Conservation (phyloP, 1,140 invertebrate species). For the Hyles euphorbiae region DNA sequence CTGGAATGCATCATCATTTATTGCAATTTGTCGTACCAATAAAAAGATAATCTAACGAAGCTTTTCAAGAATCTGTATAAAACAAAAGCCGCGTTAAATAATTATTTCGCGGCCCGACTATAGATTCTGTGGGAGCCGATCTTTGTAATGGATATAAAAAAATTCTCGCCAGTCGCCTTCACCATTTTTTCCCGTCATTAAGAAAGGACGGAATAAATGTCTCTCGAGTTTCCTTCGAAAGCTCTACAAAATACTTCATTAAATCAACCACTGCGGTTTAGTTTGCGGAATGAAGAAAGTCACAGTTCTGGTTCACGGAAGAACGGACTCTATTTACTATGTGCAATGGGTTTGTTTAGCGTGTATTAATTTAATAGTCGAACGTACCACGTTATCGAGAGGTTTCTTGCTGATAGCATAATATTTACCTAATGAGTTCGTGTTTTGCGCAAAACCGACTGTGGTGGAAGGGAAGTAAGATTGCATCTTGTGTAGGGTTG, state of each 20-base stretch:
- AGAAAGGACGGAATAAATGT: slow-evolving; percentile 11
- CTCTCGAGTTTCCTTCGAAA: slow-evolving; percentile 11
- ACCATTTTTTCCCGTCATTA: slow-evolving; percentile 10
- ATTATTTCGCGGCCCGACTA: too few relatives aligned
- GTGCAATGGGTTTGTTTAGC: not conserved
- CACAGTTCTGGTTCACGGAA: not conserved
- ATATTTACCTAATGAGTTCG: slow-evolving; percentile 41
- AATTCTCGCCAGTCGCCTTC: slow-evolving; percentile 1
- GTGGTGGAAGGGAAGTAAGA: slow-evolving; percentile 15
- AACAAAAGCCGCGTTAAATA: too few relatives aligned
- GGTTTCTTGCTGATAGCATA: slow-evolving; percentile 33
- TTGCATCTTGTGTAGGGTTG: slow-evolving; percentile 18
- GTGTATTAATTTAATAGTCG: slow-evolving; percentile 3
- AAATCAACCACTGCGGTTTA: slow-evolving; percentile 13
- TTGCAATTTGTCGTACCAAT: too few relatives aligned
- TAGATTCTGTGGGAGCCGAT: not conserved
- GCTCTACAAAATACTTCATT: slow-evolving; percentile 20
- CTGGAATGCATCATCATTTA: too few relatives aligned
- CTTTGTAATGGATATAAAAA: slow-evolving; percentile 3
- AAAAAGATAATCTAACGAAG: not conserved
- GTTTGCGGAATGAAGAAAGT: not conserved
- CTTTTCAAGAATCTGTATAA: too few relatives aligned
- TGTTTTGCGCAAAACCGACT: slow-evolving; percentile 31
- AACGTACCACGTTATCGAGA: slow-evolving; percentile 29
- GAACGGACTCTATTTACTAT: not conserved